phyloP scores from a whole-genome alignment of 2,113 vertebrate species.

The Strix aluco region DNA sequence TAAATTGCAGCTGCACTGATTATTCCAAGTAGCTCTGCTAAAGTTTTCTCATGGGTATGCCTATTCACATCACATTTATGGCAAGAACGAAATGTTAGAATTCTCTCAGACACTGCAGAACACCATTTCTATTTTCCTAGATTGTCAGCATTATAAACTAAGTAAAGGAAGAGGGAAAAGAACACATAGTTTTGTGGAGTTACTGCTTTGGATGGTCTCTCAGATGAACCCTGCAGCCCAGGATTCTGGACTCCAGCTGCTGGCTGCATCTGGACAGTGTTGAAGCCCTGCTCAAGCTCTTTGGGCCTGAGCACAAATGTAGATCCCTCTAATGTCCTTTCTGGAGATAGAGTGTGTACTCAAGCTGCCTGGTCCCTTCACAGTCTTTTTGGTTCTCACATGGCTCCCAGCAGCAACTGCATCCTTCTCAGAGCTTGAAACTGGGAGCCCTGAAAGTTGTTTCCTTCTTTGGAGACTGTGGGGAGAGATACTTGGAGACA shows the following conservation, averaged over 20 bases:
- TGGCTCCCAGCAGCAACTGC: neutral
- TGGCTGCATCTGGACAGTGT: neutral
- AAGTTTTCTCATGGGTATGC: slow-evolving; percentile 14
- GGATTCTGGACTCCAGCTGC: neutral
- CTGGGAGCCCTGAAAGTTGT: neutral
- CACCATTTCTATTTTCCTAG: neutral
- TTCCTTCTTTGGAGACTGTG: neutral
- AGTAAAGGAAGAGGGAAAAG: neutral
- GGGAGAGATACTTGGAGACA: neutral
- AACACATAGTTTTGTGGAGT: neutral
- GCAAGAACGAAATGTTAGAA: neutral
- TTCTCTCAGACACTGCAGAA: neutral
- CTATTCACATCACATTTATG: neutral
- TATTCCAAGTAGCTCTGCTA: slow-evolving; percentile 12
- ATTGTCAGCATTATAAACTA: neutral
- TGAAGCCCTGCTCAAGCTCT: neutral
- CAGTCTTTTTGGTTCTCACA: neutral
- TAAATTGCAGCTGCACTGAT: slow-evolving; percentile 27
- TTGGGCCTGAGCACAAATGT: neutral
- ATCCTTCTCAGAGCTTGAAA: neutral
- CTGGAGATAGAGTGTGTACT: neutral
- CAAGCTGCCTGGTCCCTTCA: neutral
- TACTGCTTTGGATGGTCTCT: neutral
- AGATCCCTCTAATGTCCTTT: neutral
- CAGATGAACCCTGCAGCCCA: neutral